Percentiles rank a stretch among this genome's conserved stretches.
Evolutionary conservation across 2,113 vertebrate genomes (phyloP).

Genomic region (Silurus asotus): DNA sequence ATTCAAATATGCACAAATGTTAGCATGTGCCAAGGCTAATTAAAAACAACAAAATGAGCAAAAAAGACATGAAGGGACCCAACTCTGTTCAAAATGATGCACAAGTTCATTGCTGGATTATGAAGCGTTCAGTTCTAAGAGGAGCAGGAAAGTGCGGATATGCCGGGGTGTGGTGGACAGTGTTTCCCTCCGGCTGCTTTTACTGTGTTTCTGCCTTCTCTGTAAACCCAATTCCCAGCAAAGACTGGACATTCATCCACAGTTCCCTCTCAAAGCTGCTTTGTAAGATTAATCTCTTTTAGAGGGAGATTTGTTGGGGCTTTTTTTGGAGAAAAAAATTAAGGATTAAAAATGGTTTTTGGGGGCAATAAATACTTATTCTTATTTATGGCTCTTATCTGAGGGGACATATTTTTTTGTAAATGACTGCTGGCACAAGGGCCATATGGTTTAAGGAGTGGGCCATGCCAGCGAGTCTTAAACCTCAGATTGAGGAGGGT

Average conservation of each 20-base stretch:
- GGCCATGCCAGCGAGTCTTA: conserved; percentile 41
- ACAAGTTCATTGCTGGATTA: background rate
- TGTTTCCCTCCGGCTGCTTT: conserved; percentile 51
- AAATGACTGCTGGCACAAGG: conserved; percentile 48
- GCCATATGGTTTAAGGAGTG: conserved; percentile 24
- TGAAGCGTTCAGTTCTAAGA: conserved; percentile 17
- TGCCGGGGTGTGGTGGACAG: conserved; percentile 19
- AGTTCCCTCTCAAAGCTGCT: conserved; percentile 70
- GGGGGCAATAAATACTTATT: conserved; percentile 76
- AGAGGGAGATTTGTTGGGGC: conserved; percentile 50
- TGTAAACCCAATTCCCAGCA: conserved; percentile 66
- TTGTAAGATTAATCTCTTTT: conserved; percentile 71
- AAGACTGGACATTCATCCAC: conserved; percentile 67
- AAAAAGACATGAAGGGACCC: background rate
- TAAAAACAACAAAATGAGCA: background rate
- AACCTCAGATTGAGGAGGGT: conserved; percentile 37
- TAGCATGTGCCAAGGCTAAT: background rate
- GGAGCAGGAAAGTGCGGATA: conserved; percentile 19
- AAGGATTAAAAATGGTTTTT: conserved; percentile 74
- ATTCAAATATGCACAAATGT: background rate
- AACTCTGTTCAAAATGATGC: background rate
- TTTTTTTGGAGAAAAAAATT: conserved; percentile 55
- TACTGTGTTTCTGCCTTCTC: conserved; percentile 54
- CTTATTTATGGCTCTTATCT: conserved; percentile 67
- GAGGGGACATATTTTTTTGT: conserved; percentile 64